Evolutionary conservation across 2,888 invertebrate species (phyloP).

Genomic region (Nephrocerus scutellatus): DNA sequence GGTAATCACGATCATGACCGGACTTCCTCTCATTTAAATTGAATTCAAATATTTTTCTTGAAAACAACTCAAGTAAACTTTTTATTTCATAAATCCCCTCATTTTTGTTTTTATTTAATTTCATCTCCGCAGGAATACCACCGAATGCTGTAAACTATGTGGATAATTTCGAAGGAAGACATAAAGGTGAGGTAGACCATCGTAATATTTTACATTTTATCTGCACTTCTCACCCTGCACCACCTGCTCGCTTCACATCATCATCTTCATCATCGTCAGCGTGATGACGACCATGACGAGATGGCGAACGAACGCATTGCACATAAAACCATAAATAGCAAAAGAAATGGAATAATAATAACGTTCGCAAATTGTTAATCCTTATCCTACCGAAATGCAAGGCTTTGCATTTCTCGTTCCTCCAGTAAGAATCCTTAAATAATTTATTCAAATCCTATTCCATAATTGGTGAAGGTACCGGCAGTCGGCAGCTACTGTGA

Average conservation of each 20-base stretch:
- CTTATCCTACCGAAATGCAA: conserved; percentile 10
- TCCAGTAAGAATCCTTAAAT: conserved; percentile 15
- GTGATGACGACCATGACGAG: too few species aligned
- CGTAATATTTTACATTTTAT: too few species aligned
- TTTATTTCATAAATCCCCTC: too few species aligned
- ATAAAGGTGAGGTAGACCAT: conserved; percentile 47
- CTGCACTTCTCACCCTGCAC: too few species aligned
- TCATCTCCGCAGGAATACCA: conserved; percentile 40
- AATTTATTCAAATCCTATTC: conserved; percentile 23
- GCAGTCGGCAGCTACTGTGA: conserved; percentile 6
- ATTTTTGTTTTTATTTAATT: conserved; percentile 13
- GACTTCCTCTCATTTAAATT: not conserved
- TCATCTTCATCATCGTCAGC: too few species aligned
- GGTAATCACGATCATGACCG: too few species aligned
- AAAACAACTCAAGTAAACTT: too few species aligned
- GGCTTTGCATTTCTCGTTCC: not conserved
- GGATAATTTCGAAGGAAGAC: conserved; percentile 42
- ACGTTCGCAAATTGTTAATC: conserved; percentile 18
- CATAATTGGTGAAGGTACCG: conserved; percentile 15
- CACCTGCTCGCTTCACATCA: too few species aligned
- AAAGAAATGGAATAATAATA: too few species aligned
- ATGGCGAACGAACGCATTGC: too few species aligned
- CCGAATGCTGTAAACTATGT: conserved; percentile 46
- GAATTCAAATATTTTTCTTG: too few species aligned
- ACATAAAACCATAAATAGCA: too few species aligned